Conservation (phyloP, 2,888 invertebrate species). For the Drosophila aldrichi region DNA sequence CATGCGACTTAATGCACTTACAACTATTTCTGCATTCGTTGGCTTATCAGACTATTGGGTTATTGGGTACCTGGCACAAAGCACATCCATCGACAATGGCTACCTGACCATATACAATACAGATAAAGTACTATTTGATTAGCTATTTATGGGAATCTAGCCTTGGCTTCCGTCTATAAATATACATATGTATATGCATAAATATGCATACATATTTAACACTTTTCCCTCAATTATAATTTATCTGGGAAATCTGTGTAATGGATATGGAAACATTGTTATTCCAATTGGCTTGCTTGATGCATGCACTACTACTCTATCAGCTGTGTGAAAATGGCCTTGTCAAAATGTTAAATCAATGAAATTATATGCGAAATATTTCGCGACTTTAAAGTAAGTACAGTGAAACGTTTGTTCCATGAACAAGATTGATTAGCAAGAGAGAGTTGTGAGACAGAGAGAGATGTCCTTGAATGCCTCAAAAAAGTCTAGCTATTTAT, state of each 20-base stretch:
- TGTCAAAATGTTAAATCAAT: background rate
- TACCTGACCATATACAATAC: constrained; percentile 15
- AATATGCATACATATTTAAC: background rate
- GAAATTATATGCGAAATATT: background rate
- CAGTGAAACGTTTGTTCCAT: background rate
- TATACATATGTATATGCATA: background rate
- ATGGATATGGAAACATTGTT: constrained; percentile 19
- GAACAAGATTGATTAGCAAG: background rate
- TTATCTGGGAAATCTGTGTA: constrained; percentile 43
- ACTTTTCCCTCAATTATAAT: constrained; percentile 5
- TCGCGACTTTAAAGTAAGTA: background rate
- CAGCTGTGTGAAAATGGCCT: background rate
- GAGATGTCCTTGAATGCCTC: background rate
- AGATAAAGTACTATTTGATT: background rate
- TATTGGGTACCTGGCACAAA: background rate
- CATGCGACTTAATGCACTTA: background rate
- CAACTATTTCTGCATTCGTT: constrained; percentile 2
- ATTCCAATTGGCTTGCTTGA: constrained; percentile 26
- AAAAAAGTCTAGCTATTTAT: background rate
- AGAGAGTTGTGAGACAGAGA: too few relatives aligned
- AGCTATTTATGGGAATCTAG: constrained; percentile 21
- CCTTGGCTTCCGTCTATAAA: background rate
- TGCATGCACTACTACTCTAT: background rate
- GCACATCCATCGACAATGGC: constrained; percentile 6
- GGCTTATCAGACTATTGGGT: constrained; percentile 21